Evolutionary conservation across 2,113 vertebrate species (phyloP).

Genomic region (Neofelis nebulosa): DNA sequence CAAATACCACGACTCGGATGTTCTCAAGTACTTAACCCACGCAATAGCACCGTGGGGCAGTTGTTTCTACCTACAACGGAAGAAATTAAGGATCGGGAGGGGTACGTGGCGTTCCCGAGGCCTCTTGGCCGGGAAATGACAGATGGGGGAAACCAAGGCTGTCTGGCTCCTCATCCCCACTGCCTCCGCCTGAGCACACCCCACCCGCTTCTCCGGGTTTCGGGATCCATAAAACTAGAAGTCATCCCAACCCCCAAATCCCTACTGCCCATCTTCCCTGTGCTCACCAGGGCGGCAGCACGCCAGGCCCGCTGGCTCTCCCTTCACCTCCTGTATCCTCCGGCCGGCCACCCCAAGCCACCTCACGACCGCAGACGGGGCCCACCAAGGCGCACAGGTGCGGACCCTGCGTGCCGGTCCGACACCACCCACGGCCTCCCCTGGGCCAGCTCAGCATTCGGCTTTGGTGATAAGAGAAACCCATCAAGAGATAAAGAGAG

Average conservation of each 20-base stretch:
- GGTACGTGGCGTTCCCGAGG: slow-evolving; percentile 36
- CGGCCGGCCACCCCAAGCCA: not conserved
- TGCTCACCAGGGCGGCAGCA: not conserved
- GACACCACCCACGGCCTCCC: not conserved
- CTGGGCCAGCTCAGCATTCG: slow-evolving; percentile 1
- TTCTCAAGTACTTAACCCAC: not conserved
- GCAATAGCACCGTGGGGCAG: not conserved
- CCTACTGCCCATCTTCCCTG: not conserved
- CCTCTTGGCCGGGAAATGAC: not conserved
- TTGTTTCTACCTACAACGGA: not conserved
- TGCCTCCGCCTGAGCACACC: not conserved
- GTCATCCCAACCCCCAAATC: not conserved
- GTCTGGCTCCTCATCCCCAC: not conserved
- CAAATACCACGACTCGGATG: not conserved
- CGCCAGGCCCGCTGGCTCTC: not conserved
- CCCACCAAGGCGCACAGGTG: not conserved
- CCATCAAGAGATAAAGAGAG: slow-evolving; percentile 16
- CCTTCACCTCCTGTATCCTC: not conserved
- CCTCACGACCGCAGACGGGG: not conserved
- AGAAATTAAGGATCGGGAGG: not conserved
- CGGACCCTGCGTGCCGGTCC: not conserved
- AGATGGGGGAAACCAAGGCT: not conserved
- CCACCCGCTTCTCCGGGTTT: not conserved
- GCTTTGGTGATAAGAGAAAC: not conserved
- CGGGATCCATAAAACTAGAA: not conserved